Evolutionary conservation across 2,113 vertebrate species (phyloP).

Genomic region (Nibea albiflora): DNA sequence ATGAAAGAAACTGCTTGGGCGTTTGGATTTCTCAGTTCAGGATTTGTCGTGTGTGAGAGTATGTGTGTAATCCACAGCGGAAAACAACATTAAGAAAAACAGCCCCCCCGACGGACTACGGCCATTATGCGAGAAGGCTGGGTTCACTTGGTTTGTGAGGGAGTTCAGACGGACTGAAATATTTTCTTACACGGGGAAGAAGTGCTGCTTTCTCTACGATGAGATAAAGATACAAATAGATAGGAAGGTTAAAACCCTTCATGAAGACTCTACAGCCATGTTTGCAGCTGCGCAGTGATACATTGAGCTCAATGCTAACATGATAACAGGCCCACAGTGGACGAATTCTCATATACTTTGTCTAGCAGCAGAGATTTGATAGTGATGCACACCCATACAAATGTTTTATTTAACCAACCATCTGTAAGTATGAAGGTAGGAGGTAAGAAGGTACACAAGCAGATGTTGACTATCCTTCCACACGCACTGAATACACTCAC

Average conservation of each 20-base stretch:
- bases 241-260: not conserved
- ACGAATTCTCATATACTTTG: not conserved
- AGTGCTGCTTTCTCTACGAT: not conserved
- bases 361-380: not conserved
- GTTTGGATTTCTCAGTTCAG: constrained; percentile 64
- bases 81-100: constrained; percentile 71
- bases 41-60: constrained; percentile 53
- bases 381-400: no score
- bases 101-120: constrained; percentile 38
- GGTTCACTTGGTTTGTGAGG: constrained; percentile 31
- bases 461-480: not conserved
- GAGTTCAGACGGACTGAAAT: not conserved
- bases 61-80: constrained; percentile 56
- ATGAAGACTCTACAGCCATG: not conserved
- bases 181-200: constrained; percentile 7
- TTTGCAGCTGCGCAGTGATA: not conserved
- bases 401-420: no score
- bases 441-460: not conserved
- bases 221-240: not conserved
- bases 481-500: not conserved
- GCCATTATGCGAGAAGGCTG: constrained; percentile 36
- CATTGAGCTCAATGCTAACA: not conserved
- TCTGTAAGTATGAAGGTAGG: no score
- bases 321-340: not conserved
- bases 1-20: constrained; percentile 60